A percentile compares a stretch with the other conserved stretches of the same genome.
These are phyloP conservation scores for Pyrgilauda ruficollis DNA, from an alignment of 2,113 vertebrate genomes.

Conservation along the genomic window DNA sequence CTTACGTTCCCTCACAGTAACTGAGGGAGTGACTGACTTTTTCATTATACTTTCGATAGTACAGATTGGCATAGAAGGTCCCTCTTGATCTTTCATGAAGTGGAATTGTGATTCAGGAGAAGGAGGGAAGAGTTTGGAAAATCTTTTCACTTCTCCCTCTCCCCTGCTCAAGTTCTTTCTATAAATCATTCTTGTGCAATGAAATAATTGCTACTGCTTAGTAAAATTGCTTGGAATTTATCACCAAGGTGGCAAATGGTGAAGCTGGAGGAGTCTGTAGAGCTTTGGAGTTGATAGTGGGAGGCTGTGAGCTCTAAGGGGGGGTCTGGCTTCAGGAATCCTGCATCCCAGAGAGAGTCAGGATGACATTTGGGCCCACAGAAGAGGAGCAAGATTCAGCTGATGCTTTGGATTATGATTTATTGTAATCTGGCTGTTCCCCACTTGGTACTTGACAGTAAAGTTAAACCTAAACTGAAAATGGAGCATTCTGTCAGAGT, in stretches of 20 bases:
- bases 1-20: neutral
- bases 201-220: neutral
- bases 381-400: neutral
- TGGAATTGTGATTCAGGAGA: neutral
- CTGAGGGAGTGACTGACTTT: neutral
- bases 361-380: neutral
- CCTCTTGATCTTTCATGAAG: constrained; percentile 14
- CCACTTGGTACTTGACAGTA: neutral
- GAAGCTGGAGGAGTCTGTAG: neutral
- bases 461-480: neutral
- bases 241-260: neutral
- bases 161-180: fast-evolving
- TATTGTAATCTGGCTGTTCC: neutral
- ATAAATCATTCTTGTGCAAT: neutral
- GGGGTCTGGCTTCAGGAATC: neutral
- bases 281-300: neutral
- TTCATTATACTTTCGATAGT: neutral
- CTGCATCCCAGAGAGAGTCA: neutral
- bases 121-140: neutral
- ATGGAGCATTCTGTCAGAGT: neutral
- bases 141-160: neutral
- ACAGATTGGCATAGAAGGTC: neutral
- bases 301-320: neutral
- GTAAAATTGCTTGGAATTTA: neutral
- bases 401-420: neutral